Evolutionary conservation across 2,113 vertebrate species (phyloP).

Genomic region (Hepsetus odoe): DNA sequence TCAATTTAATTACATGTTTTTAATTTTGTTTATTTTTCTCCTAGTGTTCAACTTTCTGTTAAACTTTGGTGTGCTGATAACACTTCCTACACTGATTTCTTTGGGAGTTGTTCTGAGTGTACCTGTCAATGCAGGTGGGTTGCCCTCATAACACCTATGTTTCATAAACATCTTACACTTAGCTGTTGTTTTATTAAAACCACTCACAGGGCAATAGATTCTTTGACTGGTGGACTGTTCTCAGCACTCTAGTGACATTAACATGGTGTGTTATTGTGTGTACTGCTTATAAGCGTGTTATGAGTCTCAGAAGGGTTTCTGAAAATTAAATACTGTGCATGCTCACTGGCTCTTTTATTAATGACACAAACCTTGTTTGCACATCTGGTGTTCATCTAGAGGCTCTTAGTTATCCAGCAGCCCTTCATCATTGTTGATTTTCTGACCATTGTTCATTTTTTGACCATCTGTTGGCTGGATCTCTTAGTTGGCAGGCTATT

Average conservation of each 20-base stretch:
- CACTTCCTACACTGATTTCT: slow-evolving; percentile 85
- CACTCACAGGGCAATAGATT: no score
- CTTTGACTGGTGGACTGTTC: background rate
- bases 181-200: no score
- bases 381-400: background rate
- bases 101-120: slow-evolving; percentile 86
- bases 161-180: background rate
- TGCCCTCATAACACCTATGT: slow-evolving; percentile 1
- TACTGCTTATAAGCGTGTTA: no score
- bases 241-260: background rate
- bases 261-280: background rate
- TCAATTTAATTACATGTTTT: background rate
- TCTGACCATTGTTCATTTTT: no score
- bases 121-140: slow-evolving; percentile 84
- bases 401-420: background rate
- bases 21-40: slow-evolving; percentile 55
- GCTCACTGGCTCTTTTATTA: no score
- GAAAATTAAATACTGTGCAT: no score
- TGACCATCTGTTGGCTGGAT: background rate
- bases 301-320: background rate
- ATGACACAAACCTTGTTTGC: no score
- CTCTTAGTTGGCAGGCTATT: no score
- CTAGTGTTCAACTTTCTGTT: slow-evolving; percentile 87
- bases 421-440: no score
- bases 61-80: slow-evolving; percentile 86